Evolutionary conservation across 2,888 invertebrate species (phyloP), one percentile per base, ranked within the genome.

Genomic region (Erpobdella octoculata): DNA sequence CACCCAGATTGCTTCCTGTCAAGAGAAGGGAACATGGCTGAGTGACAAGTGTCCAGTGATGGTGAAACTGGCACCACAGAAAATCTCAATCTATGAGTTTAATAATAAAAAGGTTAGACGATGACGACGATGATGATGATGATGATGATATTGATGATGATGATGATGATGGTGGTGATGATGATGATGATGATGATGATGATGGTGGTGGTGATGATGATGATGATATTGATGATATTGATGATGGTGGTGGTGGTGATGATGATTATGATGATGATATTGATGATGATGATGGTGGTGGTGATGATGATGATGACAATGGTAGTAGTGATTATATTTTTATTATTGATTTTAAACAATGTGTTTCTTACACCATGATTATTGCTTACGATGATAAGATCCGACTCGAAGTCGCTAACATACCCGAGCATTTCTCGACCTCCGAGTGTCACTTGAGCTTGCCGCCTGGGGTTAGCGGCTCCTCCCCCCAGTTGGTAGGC

Each of bases 51-150:
- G 62, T 12, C 62, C 62, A 18, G 12, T 35, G 31, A 35, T 62
- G n/a, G 3, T 33, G 33, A 62, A 35, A 28, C 33, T 62, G n/a
- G 33, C 9, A 8, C 62, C 62, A 9, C 31, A 35, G 31, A 31
- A 62, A 4, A 33, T 62, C 31, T 31, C 8, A 5, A 2, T 62
- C 35, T 5, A 35, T 12, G 62, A 62, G 28, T 62, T 33, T 35
- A n/a, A 31, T 1, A 33, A 31, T 33, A 12, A 2, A 33, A 62
- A 35, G 62, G 62, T 62, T 28, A 28, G 64, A 66, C 38, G 66
- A 66, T 66, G 66, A 66, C 38, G 66, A 66, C n/a, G 66, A 66
- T 66, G 66, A 66, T 66, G 66, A 66, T 66, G 66, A 66, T 66
- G 66, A 66, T 66, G 66, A 66, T 66, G 66, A 66, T 36, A 38